Conservation (phyloP, 2,888 invertebrate genomes). For the Heliconius ismenius region DNA sequence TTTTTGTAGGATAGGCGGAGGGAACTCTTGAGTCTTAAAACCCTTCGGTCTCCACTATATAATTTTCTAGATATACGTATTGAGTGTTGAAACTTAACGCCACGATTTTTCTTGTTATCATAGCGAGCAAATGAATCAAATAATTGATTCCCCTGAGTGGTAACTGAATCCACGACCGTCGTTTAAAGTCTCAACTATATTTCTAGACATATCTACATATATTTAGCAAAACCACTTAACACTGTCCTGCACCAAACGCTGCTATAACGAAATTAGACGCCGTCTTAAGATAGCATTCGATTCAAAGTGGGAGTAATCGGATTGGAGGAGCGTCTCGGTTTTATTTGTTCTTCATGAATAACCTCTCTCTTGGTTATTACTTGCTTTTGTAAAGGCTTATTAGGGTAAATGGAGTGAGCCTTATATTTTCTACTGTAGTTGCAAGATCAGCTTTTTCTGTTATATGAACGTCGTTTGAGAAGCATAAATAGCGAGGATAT, state of each 20-base stretch:
- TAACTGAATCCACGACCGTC: too few species aligned
- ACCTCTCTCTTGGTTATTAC: constrained; percentile 16
- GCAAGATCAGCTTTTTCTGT: too few species aligned
- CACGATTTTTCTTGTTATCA: too few species aligned
- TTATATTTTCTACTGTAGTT: neutral
- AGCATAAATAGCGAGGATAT: too few species aligned
- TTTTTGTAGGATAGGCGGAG: too few species aligned
- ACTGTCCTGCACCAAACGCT: constrained; percentile 9
- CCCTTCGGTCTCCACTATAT: too few species aligned
- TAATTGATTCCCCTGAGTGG: too few species aligned
- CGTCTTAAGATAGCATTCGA: constrained; percentile 70
- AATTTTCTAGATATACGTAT: too few species aligned
- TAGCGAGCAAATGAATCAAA: too few species aligned
- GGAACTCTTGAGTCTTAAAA: too few species aligned
- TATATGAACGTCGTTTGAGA: too few species aligned
- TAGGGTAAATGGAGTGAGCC: neutral
- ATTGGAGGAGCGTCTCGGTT: constrained; percentile 44
- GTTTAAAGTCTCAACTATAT: neutral
- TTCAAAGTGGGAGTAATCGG: constrained; percentile 67
- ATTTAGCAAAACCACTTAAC: neutral
- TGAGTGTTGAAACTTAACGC: too few species aligned
- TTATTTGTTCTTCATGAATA: constrained; percentile 32
- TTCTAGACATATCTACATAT: neutral
- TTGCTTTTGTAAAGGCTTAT: constrained; percentile 12
- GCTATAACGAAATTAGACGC: constrained; percentile 65